These are phyloP conservation scores for Drosophila nr. perissopoda DNA, from an alignment of 2,888 invertebrate genomes.

Conservation along the genomic window DNA sequence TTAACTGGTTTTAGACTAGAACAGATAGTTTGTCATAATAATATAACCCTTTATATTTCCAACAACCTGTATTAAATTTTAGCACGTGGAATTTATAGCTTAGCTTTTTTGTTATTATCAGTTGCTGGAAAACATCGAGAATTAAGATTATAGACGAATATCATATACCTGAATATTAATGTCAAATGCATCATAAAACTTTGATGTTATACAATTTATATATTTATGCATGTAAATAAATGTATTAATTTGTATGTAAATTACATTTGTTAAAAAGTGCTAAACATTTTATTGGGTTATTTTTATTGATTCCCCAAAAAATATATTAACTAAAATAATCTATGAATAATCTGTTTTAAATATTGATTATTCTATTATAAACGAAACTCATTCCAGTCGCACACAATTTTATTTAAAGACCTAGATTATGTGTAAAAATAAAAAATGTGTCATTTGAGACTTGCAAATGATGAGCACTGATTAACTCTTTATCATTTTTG, in stretches of 20 bases:
- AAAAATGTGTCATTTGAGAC: background rate
- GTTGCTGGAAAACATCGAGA: too few species aligned
- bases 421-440: background rate
- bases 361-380: background rate
- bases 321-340: background rate
- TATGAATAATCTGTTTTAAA: background rate
- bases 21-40: background rate
- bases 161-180: background rate
- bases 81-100: background rate
- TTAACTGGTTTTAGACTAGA: background rate
- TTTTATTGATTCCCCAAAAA: background rate
- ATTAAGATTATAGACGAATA: too few species aligned
- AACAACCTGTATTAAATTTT: background rate
- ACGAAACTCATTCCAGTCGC: background rate
- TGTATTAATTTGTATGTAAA: background rate
- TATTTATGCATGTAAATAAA: background rate
- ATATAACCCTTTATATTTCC: background rate
- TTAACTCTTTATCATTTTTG: constrained; percentile 55
- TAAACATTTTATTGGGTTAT: background rate
- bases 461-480: constrained; percentile 25
- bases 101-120: background rate
- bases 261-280: background rate
- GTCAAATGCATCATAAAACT: background rate
- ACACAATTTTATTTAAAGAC: background rate
- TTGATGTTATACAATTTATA: background rate